phyloP scores from a whole-genome alignment of 2,797 vertebrate genomes.

The Urophycis tenuis region DNA sequence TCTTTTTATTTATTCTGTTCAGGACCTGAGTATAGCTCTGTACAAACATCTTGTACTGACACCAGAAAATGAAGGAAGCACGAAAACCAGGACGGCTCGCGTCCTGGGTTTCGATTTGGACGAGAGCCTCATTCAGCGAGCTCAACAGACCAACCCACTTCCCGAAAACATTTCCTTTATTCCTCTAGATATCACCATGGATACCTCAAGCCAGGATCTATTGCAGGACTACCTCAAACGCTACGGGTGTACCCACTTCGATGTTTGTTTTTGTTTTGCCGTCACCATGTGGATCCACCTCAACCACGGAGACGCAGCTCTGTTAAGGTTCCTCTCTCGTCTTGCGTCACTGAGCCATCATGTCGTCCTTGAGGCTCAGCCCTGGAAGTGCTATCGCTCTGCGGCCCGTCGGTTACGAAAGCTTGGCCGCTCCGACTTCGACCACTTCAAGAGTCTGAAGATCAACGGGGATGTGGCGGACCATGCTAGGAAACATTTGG shows the following conservation, averaged over 20 bases:
- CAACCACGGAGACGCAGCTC: slow-evolving; percentile 81
- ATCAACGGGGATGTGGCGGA: slow-evolving; percentile 77
- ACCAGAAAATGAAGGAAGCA: slow-evolving; percentile 18
- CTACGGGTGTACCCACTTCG: slow-evolving; percentile 72
- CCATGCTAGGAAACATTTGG: slow-evolving; percentile 75
- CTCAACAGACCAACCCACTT: slow-evolving; percentile 75
- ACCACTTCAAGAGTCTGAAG: slow-evolving; percentile 79
- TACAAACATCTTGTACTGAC: slow-evolving; percentile 77
- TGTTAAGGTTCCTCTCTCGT: slow-evolving; percentile 74
- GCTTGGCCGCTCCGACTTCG: slow-evolving; percentile 80
- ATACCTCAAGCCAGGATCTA: slow-evolving; percentile 40
- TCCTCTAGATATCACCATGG: slow-evolving; percentile 79
- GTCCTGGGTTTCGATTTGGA: slow-evolving; percentile 92
- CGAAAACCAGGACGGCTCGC: slow-evolving; percentile 48
- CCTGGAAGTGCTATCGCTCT: slow-evolving; percentile 89
- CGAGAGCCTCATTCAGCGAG: slow-evolving; percentile 72
- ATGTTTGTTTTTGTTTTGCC: slow-evolving; percentile 85
- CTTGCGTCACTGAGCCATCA: slow-evolving; percentile 75
- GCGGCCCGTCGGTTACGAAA: slow-evolving; percentile 85
- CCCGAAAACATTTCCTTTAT: slow-evolving; percentile 75
- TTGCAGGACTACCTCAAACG: slow-evolving; percentile 68
- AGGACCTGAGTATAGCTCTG: slow-evolving; percentile 88
- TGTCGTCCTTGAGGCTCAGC: slow-evolving; percentile 88
- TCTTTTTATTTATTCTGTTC: slow-evolving; percentile 8
- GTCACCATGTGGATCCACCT: slow-evolving; percentile 98